Evolutionary conservation across 2,888 invertebrate species (phyloP).

Genomic region (Eurytoma adleriae): DNA sequence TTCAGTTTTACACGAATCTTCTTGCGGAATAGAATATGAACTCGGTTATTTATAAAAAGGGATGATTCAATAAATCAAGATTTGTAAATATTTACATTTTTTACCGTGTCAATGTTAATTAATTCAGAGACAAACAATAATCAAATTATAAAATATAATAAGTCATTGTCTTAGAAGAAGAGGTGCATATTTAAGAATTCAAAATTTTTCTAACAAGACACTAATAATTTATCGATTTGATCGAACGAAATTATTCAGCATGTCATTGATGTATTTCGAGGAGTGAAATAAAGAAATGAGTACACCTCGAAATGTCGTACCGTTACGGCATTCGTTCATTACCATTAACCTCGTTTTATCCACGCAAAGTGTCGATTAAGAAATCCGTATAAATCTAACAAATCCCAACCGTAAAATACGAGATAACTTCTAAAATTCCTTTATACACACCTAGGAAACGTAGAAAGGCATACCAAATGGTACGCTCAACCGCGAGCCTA

Average conservation of each 20-base stretch:
- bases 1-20: no score
- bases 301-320: slow-evolving; percentile 50
- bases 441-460: neutral
- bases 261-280: neutral
- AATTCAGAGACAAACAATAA: neutral
- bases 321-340: slow-evolving; percentile 46
- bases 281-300: slow-evolving; percentile 30
- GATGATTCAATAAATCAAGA: no score
- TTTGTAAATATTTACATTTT: no score
- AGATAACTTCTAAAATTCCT: neutral
- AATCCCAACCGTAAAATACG: neutral
- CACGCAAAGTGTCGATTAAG: slow-evolving; percentile 7
- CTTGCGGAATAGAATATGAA: no score
- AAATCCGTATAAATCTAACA: slow-evolving; percentile 23
- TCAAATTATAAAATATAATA: slow-evolving; percentile 38
- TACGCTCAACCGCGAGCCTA: neutral
- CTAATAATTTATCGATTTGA: no score
- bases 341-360: slow-evolving; percentile 49
- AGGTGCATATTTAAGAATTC: no score
- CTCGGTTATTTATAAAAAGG: no score
- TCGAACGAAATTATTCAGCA: no score
- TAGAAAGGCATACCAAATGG: neutral
- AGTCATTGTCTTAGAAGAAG: neutral
- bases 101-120: neutral
- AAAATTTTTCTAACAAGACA: no score